A percentile compares a stretch with the other conserved stretches of the same genome.
phyloP scores from a whole-genome alignment of 2,797 vertebrate species.

The Macroramphosus scolopax region DNA sequence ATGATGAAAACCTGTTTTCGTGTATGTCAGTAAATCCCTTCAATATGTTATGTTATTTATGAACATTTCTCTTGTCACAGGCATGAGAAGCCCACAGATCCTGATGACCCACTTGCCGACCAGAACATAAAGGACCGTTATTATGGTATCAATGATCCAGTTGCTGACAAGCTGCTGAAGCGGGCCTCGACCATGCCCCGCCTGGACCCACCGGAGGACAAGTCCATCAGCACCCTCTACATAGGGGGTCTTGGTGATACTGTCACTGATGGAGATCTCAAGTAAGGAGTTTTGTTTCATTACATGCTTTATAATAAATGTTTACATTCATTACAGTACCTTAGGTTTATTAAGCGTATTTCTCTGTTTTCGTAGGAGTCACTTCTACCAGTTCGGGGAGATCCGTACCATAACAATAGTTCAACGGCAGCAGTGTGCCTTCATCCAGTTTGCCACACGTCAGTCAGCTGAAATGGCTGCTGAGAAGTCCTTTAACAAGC shows the following conservation, averaged over 20 bases:
- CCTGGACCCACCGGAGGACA: conserved; percentile 95
- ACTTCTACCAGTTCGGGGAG: conserved; percentile 99
- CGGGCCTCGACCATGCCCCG: conserved; percentile 97
- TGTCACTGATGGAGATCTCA: conserved; percentile 93
- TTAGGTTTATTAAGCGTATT: background rate
- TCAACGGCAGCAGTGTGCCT: conserved; percentile 96
- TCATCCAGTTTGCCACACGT: conserved; percentile 96
- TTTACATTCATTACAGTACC: background rate
- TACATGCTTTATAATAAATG: background rate
- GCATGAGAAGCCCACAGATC: conserved; percentile 97
- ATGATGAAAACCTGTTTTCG: too few relatives aligned
- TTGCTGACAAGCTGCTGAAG: conserved; percentile 95
- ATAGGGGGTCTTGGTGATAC: conserved; percentile 95
- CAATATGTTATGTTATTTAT: background rate
- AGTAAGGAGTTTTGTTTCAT: conserved; percentile 69
- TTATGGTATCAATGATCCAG: conserved; percentile 97
- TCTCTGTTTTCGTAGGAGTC: conserved; percentile 79
- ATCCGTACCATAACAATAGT: conserved; percentile 95
- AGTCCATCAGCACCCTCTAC: conserved; percentile 93
- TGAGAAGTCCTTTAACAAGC: conserved; percentile 98
- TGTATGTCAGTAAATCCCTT: background rate
- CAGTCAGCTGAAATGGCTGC: conserved; percentile 92
- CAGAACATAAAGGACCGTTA: conserved; percentile 99
- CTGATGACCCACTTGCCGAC: conserved; percentile 96
- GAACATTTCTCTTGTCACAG: conserved; percentile 59